Conservation (phyloP, 1,140 invertebrate species). For the Dendroctonus ponderosae region DNA sequence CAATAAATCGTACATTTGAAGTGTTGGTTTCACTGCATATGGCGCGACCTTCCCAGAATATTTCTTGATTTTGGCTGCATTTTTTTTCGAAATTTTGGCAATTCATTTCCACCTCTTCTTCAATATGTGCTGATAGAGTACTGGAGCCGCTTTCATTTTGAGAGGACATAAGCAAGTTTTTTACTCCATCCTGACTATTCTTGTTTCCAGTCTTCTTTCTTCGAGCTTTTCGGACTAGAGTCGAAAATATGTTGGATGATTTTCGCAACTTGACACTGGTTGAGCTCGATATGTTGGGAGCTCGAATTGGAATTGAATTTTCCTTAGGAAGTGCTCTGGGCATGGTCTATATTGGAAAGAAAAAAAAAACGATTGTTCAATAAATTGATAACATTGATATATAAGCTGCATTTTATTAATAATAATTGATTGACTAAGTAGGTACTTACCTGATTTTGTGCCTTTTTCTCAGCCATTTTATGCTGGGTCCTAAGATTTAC, state of each 20-base stretch:
- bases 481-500: too few species aligned
- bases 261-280: slow-evolving; percentile 22
- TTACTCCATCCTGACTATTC: background rate
- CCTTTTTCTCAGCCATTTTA: too few species aligned
- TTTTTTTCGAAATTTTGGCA: slow-evolving; percentile 29
- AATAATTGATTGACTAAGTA: too few species aligned
- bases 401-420: too few species aligned
- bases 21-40: slow-evolving; percentile 24
- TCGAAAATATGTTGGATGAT: slow-evolving; percentile 27
- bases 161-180: slow-evolving; percentile 8
- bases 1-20: slow-evolving; percentile 21
- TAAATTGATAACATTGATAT: too few species aligned
- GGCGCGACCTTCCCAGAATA: slow-evolving; percentile 12
- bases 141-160: slow-evolving; percentile 23
- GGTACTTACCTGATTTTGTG: too few species aligned
- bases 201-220: slow-evolving; percentile 14
- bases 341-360: too few species aligned
- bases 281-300: background rate
- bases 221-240: slow-evolving; percentile 20
- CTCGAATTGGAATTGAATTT: too few species aligned
- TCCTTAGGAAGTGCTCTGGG: too few species aligned
- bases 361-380: too few species aligned
- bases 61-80: slow-evolving; percentile 5
- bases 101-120: slow-evolving; percentile 27
- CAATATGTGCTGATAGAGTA: slow-evolving; percentile 21